Base-by-base conservation (phyloP, 2,888 invertebrate genomes). In the Lasioglossum marginatum region DNA sequence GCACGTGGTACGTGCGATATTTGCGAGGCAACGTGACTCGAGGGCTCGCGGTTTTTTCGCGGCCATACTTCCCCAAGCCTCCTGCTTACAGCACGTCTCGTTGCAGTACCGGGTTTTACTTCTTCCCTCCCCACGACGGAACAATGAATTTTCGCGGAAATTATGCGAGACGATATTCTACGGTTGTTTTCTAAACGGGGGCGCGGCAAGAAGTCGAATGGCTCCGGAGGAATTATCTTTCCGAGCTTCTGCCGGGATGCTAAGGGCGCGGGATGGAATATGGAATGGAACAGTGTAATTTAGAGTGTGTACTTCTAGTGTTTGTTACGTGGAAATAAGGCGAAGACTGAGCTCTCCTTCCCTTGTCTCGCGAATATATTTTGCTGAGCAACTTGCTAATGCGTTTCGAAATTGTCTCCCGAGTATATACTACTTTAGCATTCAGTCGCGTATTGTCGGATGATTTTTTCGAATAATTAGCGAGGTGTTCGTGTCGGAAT, bases 261-360 rank as follows among this genome's bases (percentile, higher is more conserved):
- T 31, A 31, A 19, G 1, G 31, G 66, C 19, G 34, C 66, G 31
- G 66, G 66, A 34, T 34, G 34, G 66, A 66, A 77, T 66, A 66
- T n/a, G 66, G 14, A n/a, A 43, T n/a, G 60, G 60, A 57, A 63
- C 45, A 23, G 31, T 43, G 27, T 8, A 16, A 40, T 31, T 63
- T 16, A 63, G 60, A 63, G 27, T 16, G 27, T 63, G 60, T 16
- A n/a, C 48, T 48, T 23, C 31, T 14, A 40, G 73, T 31, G 34
- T 66, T 34, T 66, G 66, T 71, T 71, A n/a, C 71, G n/a, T n/a
- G 71, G 27, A 43, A 40, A 71, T 40, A 34, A 23, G n/a, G 71
- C 27, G 71, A n/a, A 71, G n/a, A 4, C 10, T 2, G 14, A 6
- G 4, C 10, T 23, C 6, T n/a, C 23, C 10, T 34, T 70, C 37